Percentiles rank a stretch among this genome's conserved stretches.
Evolutionary conservation across 2,113 vertebrate species (phyloP).

Genomic region (Buteo buteo): DNA sequence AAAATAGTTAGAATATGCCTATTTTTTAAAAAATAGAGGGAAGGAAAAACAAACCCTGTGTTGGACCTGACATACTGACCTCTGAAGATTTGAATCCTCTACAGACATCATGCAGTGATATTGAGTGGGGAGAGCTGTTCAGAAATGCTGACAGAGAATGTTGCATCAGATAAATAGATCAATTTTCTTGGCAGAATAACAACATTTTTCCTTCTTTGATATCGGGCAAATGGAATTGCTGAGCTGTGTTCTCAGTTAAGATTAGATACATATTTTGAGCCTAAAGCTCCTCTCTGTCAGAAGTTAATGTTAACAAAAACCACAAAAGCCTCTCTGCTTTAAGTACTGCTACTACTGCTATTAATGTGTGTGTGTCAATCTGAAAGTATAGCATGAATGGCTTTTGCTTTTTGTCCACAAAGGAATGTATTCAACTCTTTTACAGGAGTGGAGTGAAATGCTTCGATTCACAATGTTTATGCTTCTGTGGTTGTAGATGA

Average conservation of each 20-base stretch:
- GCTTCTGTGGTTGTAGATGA: not conserved
- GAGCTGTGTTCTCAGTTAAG: constrained; percentile 4
- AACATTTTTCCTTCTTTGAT: constrained; percentile 21
- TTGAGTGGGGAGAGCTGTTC: not conserved
- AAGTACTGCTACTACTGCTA: not conserved
- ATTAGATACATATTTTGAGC: not conserved
- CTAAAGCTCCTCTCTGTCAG: not conserved
- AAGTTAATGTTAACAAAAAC: not conserved
- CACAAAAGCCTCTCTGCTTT: not conserved
- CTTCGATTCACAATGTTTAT: not conserved
- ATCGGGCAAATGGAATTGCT: constrained; percentile 1
- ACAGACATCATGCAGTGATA: not conserved
- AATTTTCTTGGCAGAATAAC: constrained; percentile 44
- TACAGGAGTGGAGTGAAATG: not conserved
- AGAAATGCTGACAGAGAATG: not conserved
- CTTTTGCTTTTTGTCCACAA: not conserved
- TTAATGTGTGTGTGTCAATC: not conserved
- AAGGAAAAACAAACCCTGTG: not conserved
- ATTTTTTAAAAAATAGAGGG: not conserved
- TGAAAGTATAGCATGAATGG: not conserved
- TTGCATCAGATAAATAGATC: constrained; percentile 44
- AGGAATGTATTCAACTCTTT: not conserved
- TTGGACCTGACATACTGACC: not conserved
- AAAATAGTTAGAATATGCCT: not conserved
- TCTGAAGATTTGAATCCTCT: not conserved